Conservation (phyloP, 2,797 vertebrate species). For the Rhynchonycteris naso region DNA sequence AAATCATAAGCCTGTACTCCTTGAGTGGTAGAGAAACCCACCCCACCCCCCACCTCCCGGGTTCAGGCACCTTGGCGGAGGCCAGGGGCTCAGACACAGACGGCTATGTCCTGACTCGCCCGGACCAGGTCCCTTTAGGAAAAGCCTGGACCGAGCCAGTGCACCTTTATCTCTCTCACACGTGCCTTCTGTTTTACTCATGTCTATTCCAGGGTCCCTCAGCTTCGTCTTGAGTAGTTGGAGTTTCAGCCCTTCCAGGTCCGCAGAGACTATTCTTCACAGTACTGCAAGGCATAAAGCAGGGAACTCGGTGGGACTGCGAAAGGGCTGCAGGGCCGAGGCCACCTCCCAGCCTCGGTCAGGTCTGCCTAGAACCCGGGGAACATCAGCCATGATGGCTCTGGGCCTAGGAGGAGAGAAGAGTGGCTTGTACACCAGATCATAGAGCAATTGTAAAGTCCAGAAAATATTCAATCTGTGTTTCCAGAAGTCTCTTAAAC, state of each 20-base stretch:
- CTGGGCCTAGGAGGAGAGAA: not conserved
- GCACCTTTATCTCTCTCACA: not conserved
- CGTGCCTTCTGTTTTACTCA: not conserved
- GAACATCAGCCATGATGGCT: not conserved
- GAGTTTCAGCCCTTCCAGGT: not conserved
- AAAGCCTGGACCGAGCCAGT: accelerated
- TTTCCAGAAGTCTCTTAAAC: not conserved
- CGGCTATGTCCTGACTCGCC: no score
- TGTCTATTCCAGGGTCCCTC: not conserved
- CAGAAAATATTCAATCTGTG: not conserved
- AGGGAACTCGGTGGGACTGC: not conserved
- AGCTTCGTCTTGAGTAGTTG: not conserved
- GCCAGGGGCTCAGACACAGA: not conserved
- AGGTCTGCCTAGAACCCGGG: not conserved
- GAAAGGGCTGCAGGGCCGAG: not conserved
- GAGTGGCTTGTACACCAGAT: not conserved
- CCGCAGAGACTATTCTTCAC: not conserved
- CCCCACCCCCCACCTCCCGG: not conserved
- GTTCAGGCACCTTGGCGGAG: no score
- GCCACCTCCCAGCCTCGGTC: not conserved
- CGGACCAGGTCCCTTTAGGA: accelerated
- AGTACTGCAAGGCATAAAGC: not conserved
- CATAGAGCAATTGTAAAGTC: not conserved
- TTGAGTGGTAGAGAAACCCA: not conserved
- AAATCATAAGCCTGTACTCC: not conserved